phyloP scores from a whole-genome alignment of 2,113 vertebrate genomes.

The Calyptomena viridis region DNA sequence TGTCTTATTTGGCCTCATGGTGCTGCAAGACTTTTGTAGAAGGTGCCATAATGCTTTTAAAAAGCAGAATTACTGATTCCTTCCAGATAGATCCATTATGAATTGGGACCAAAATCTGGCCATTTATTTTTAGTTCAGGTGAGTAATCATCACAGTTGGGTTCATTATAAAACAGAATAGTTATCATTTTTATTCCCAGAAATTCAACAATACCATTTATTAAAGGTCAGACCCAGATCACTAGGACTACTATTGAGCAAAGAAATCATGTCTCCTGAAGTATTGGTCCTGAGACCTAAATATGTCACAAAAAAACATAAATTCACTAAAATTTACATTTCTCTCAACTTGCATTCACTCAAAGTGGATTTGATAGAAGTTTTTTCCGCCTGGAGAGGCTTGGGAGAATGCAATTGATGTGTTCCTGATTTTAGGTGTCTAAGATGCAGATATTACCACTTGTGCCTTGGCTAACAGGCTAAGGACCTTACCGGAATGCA shows the following conservation, averaged over 20 bases:
- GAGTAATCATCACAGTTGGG: not conserved
- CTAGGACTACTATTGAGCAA: not conserved
- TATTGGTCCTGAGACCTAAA: not conserved
- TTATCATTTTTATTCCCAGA: not conserved
- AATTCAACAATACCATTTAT: not conserved
- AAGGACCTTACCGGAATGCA: not conserved
- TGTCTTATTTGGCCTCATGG: not conserved
- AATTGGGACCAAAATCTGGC: not conserved
- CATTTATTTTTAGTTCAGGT: not conserved
- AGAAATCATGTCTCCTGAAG: not conserved
- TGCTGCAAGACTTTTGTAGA: not conserved
- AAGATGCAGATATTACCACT: not conserved
- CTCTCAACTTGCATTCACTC: not conserved
- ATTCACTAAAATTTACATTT: not conserved
- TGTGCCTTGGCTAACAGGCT: not conserved
- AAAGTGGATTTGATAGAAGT: not conserved
- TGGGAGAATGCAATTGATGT: not conserved
- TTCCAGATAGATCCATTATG: not conserved
- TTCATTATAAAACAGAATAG: not conserved
- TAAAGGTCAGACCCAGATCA: not conserved
- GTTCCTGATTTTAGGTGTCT: not conserved
- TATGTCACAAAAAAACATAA: not conserved
- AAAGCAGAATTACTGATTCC: not conserved
- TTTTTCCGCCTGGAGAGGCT: not conserved
- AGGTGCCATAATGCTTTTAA: not conserved